phyloP scores from a whole-genome alignment of 2,888 invertebrate genomes.

The Portevinia maculata region DNA sequence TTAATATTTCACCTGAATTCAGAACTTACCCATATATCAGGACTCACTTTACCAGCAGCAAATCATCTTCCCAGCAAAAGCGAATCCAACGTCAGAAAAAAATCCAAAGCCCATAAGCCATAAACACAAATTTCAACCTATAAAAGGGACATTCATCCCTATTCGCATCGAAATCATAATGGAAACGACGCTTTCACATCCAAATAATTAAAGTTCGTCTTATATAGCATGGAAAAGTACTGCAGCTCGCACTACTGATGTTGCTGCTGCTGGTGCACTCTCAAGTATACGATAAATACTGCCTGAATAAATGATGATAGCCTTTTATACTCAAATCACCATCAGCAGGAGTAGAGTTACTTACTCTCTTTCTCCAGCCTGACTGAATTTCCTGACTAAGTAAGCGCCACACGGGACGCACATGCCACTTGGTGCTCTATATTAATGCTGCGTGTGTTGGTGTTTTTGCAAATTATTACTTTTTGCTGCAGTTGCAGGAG shows the following conservation, averaged over 20 bases:
- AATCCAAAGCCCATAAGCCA: conserved; percentile 53
- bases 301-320: conserved; percentile 59
- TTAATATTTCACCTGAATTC: conserved; percentile 58
- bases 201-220: conserved; percentile 70
- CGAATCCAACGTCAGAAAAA: conserved; percentile 5
- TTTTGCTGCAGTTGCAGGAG: conserved; percentile 25
- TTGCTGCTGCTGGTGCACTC: conserved; percentile 19
- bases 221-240: background rate
- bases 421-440: conserved; percentile 26
- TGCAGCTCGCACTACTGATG: conserved; percentile 11
- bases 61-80: conserved; percentile 53
- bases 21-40: conserved; percentile 64
- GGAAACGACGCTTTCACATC: conserved; percentile 54
- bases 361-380: background rate
- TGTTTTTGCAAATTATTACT: conserved; percentile 57
- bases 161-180: conserved; percentile 59
- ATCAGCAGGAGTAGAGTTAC: conserved; percentile 6
- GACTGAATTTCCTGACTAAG: conserved; percentile 7
- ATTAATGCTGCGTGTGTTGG: background rate
- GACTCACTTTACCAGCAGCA: conserved; percentile 48
- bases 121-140: conserved; percentile 71
- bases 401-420: conserved; percentile 35
- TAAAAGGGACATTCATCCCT: conserved; percentile 71
- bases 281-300: conserved; percentile 62
- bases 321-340: conserved; percentile 59